A percentile compares a stretch with the other conserved stretches of the same genome.
Evolutionary conservation across 1,140 invertebrate genomes (phyloP).

Genomic region (Atopsyche davidsoni): DNA sequence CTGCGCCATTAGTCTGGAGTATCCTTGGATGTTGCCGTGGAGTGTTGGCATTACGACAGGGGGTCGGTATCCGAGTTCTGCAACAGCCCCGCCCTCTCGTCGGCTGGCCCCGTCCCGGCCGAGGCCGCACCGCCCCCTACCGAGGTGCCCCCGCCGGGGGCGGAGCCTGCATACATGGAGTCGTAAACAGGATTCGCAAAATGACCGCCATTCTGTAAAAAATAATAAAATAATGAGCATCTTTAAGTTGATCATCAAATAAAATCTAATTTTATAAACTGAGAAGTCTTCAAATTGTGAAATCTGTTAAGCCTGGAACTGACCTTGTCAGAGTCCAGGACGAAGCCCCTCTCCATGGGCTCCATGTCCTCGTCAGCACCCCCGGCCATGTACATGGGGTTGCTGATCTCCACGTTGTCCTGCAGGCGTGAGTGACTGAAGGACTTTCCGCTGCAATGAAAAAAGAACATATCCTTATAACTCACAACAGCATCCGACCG

Average conservation of each 20-base stretch:
- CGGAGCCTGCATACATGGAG: constrained; percentile 65
- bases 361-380: constrained; percentile 59
- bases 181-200: constrained; percentile 84
- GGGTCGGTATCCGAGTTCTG: constrained; percentile 24
- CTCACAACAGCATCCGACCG: no score
- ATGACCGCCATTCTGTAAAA: constrained; percentile 55
- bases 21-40: no score
- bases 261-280: not conserved
- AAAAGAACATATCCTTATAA: no score
- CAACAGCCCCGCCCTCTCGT: constrained; percentile 24
- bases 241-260: not conserved
- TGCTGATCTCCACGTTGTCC: constrained; percentile 75
- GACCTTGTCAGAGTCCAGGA: constrained; percentile 56
- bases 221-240: constrained; percentile 29
- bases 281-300: not conserved
- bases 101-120: constrained; percentile 4
- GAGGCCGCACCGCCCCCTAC: constrained; percentile 28
- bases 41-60: constrained; percentile 17
- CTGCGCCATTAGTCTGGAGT: no score
- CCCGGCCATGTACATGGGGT: constrained; percentile 74
- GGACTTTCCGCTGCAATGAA: constrained; percentile 52
- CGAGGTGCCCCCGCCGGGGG: constrained; percentile 33
- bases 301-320: not conserved
- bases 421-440: constrained; percentile 74
- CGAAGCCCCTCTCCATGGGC: constrained; percentile 46